phyloP scores from a whole-genome alignment of 2,797 vertebrate genomes.

The Pempheris klunzingeri region DNA sequence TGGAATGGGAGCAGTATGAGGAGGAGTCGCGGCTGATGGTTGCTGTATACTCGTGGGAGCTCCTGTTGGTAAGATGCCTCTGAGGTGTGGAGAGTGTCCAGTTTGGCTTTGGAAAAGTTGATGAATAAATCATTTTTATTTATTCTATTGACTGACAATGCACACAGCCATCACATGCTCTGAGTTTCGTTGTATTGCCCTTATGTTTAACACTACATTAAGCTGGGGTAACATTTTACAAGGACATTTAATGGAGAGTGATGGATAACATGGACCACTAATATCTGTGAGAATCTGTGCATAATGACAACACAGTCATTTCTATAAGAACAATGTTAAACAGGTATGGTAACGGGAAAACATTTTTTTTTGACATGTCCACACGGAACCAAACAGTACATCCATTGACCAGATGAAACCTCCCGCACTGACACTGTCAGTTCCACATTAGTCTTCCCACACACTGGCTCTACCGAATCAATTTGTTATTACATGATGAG shows the following conservation, averaged over 20 bases:
- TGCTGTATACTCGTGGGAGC: background rate
- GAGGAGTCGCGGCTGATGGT: background rate
- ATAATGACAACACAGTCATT: background rate
- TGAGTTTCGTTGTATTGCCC: background rate
- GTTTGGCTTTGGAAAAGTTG: background rate
- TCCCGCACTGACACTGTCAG: background rate
- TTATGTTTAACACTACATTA: background rate
- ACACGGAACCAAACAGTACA: slow-evolving; percentile 1
- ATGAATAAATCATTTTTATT: background rate
- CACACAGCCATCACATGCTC: no score
- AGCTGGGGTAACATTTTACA: background rate
- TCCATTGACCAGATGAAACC: slow-evolving; percentile 26
- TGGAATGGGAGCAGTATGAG: background rate
- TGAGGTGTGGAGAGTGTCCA: background rate
- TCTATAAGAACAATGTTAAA: background rate
- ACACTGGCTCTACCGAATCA: background rate
- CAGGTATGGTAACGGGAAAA: background rate
- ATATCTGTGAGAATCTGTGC: background rate
- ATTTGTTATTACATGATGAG: background rate
- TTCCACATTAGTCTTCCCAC: slow-evolving; percentile 2
- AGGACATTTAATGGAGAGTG: background rate
- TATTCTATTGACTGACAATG: no score
- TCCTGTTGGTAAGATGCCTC: background rate
- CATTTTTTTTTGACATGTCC: background rate
- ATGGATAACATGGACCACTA: background rate